A percentile compares a stretch with the other conserved stretches of the same genome.
Conservation (phyloP, 2,797 vertebrate species). For the Martes flavigula region DNA sequence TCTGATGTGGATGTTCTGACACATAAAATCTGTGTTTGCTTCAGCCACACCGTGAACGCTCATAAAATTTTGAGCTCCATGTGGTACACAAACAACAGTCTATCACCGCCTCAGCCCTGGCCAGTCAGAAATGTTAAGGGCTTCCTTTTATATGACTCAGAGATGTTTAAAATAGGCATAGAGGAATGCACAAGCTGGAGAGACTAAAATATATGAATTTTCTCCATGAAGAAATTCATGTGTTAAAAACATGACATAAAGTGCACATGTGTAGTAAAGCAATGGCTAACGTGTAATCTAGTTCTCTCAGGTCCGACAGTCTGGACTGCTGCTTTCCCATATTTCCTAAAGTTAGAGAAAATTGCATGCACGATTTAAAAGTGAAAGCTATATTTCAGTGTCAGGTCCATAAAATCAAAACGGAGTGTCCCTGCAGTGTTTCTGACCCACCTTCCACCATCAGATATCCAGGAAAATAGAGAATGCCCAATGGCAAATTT, state of each 20-base stretch:
- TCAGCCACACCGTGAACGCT: constrained; percentile 69
- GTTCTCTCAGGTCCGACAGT: not conserved
- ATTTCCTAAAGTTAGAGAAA: not conserved
- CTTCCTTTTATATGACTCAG: constrained; percentile 58
- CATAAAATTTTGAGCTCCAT: constrained; percentile 76
- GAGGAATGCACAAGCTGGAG: not conserved
- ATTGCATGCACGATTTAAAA: not conserved
- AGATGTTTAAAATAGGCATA: not conserved
- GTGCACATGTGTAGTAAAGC: not conserved
- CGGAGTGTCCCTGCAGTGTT: accelerated
- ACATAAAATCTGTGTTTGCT: constrained; percentile 73
- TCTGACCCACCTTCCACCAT: not conserved
- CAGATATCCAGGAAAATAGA: not conserved
- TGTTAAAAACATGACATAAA: constrained; percentile 19
- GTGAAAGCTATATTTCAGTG: not conserved
- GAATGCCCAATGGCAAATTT: not conserved
- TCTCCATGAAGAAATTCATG: constrained; percentile 11
- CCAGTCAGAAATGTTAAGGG: constrained; percentile 60
- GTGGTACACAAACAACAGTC: constrained; percentile 17
- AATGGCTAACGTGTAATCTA: not conserved
- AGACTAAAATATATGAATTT: not conserved
- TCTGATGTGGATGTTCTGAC: constrained; percentile 59
- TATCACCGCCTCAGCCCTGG: constrained; percentile 57
- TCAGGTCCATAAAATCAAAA: not conserved
- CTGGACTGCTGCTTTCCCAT: not conserved